These are phyloP conservation scores for Pituophis catenifer DNA, from an alignment of 2,113 vertebrate species.

Conservation along the genomic window DNA sequence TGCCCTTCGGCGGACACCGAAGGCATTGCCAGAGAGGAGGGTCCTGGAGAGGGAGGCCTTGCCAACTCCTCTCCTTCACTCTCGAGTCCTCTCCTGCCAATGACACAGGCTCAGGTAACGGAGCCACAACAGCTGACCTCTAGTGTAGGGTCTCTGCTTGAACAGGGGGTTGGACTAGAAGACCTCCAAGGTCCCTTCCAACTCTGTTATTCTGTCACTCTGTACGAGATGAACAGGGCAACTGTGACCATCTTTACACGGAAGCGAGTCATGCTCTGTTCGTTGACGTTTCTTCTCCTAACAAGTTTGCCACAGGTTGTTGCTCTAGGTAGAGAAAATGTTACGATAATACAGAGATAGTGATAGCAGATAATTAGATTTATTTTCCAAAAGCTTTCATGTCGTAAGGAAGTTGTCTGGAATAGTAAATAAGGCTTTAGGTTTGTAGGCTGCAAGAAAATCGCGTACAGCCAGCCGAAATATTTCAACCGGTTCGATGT, in stretches of 20 bases:
- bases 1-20: no score
- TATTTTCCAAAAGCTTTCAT: conserved; percentile 18
- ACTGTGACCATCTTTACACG: neutral
- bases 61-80: no score
- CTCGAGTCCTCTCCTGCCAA: no score
- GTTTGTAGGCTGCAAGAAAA: neutral
- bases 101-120: no score
- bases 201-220: neutral
- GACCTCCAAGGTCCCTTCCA: neutral
- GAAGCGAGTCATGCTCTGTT: neutral
- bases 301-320: neutral
- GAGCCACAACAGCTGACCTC: no score
- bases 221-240: neutral
- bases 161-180: neutral
- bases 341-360: accelerated
- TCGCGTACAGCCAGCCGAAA: neutral
- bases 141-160: neutral
- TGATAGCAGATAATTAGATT: neutral
- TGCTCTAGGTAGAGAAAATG: neutral
- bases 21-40: no score
- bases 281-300: neutral
- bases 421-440: neutral
- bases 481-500: conserved; percentile 33
- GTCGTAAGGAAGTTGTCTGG: neutral
- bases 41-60: no score